phyloP scores from a whole-genome alignment of 2,113 vertebrate species.

The Xyrauchen texanus region DNA sequence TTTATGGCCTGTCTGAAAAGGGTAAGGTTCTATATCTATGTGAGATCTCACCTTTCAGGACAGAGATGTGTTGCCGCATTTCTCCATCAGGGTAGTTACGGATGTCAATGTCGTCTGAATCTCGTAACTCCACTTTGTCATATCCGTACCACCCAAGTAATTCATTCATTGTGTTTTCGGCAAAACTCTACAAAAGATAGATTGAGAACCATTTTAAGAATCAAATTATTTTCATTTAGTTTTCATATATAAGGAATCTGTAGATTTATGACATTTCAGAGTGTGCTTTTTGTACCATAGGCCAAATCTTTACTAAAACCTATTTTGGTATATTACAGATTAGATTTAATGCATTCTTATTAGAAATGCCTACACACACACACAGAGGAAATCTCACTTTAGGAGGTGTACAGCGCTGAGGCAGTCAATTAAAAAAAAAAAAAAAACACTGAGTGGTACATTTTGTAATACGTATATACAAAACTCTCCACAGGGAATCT shows the following conservation, averaged over 20 bases:
- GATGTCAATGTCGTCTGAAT: conserved; percentile 95
- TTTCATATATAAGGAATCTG: background rate
- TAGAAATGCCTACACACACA: background rate
- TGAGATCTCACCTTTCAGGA: conserved; percentile 89
- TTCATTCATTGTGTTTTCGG: conserved; percentile 99
- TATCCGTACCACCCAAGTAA: conserved; percentile 99
- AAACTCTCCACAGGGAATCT: conserved; percentile 27
- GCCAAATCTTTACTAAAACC: conserved; percentile 26
- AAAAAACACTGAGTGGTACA: conserved; percentile 27
- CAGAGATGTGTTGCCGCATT: conserved; percentile 94
- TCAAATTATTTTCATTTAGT: background rate
- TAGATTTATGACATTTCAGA: background rate
- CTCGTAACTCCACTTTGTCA: conserved; percentile 98
- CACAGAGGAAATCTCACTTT: background rate
- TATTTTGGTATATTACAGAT: background rate
- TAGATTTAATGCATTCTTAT: background rate
- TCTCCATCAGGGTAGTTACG: conserved; percentile 89
- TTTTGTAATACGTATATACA: conserved; percentile 26
- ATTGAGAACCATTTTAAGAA: background rate
- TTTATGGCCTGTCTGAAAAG: no score
- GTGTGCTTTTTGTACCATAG: background rate
- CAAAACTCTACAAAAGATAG: conserved; percentile 92
- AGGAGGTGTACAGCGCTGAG: conserved; percentile 16
- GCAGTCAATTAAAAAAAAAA: background rate
- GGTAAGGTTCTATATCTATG: background rate